phyloP scores from a whole-genome alignment of 2,888 invertebrate species.

The Yponomeuta cagnagella region DNA sequence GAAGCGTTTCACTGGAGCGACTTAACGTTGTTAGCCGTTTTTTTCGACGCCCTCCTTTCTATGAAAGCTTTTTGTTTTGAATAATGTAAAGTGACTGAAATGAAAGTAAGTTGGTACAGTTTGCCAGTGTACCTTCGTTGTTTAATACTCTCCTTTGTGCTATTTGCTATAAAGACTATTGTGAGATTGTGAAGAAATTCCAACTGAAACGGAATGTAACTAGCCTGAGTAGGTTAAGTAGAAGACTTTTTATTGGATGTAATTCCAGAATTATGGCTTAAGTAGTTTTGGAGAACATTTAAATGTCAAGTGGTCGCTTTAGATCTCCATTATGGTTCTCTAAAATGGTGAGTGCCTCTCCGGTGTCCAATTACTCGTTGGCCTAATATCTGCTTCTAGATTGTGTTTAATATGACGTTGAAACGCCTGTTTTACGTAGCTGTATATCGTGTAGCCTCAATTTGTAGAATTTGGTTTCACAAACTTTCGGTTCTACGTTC shows the following conservation, averaged over 20 bases:
- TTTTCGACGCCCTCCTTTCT: not conserved
- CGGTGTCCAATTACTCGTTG: too few relatives aligned
- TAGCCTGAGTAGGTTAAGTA: too few relatives aligned
- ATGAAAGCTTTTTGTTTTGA: not conserved
- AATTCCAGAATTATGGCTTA: not conserved
- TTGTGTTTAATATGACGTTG: too few relatives aligned
- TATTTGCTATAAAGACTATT: too few relatives aligned
- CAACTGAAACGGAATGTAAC: too few relatives aligned
- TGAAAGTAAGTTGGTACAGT: too few relatives aligned
- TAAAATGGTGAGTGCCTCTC: not conserved
- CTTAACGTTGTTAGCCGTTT: not conserved
- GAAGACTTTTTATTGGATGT: not conserved
- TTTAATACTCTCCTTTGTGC: too few relatives aligned
- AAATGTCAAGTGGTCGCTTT: not conserved
- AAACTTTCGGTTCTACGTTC: not conserved
- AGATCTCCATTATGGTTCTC: not conserved
- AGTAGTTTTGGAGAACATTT: not conserved
- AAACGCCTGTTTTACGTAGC: too few relatives aligned
- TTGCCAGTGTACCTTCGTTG: too few relatives aligned
- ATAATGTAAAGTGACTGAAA: not conserved
- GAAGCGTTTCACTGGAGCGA: not conserved
- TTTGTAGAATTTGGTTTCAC: not conserved
- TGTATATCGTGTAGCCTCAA: too few relatives aligned
- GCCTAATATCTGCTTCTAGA: too few relatives aligned
- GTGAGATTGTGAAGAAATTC: too few relatives aligned